Evolutionary conservation across 2,888 invertebrate species (phyloP).

Genomic region (Orthonychiurus folsomi): DNA sequence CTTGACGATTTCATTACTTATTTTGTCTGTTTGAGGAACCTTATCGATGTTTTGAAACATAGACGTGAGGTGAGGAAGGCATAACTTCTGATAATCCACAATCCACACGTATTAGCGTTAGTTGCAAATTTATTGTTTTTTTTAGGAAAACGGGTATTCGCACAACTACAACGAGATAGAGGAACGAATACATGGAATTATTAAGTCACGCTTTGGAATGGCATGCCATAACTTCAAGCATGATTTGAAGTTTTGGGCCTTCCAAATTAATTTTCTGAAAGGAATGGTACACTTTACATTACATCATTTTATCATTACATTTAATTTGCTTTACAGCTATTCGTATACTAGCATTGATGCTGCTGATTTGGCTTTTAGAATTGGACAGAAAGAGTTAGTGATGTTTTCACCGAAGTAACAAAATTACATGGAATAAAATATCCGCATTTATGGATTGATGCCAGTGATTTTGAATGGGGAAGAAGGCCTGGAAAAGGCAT

Average conservation of each 20-base stretch:
- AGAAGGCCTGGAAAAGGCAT: conserved; percentile 16
- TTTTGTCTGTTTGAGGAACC: conserved; percentile 15
- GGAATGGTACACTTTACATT: conserved; percentile 11
- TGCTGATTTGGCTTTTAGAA: conserved; percentile 15
- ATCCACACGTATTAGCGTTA: too few species aligned
- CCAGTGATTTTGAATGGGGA: conserved; percentile 22
- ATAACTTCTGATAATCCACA: too few species aligned
- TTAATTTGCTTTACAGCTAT: background rate
- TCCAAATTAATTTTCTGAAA: conserved; percentile 17
- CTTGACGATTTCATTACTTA: conserved; percentile 21
- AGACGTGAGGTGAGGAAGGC: conserved; percentile 15
- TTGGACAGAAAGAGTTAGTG: conserved; percentile 15
- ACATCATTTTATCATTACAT: background rate
- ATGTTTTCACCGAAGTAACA: conserved; percentile 18
- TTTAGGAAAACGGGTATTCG: conserved; percentile 13
- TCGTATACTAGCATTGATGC: too few species aligned
- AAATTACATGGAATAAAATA: conserved; percentile 17
- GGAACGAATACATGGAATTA: conserved; percentile 12
- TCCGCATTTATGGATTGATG: conserved; percentile 23
- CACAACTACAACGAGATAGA: conserved; percentile 20
- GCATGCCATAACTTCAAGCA: conserved; percentile 12
- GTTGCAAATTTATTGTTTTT: background rate
- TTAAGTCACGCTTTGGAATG: conserved; percentile 16
- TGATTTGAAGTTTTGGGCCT: conserved; percentile 19
- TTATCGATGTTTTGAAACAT: conserved; percentile 10